Percentiles rank a stretch among this genome's conserved stretches.
These are phyloP conservation scores for Galaxias olidus DNA, from an alignment of 2,797 vertebrate genomes.

Conservation along the genomic window DNA sequence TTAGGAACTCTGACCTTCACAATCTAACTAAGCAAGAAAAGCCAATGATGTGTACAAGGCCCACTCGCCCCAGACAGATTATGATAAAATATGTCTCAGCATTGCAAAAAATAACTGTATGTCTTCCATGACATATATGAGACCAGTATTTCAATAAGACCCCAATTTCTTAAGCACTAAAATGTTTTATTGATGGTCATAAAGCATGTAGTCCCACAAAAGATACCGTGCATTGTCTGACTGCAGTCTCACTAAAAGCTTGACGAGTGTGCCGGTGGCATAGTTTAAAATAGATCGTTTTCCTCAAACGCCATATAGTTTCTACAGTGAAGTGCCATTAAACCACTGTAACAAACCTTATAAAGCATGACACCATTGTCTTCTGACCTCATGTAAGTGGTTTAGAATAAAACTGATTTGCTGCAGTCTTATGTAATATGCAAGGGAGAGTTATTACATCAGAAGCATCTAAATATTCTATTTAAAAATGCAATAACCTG, in stretches of 20 bases:
- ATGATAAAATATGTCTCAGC: conserved; percentile 91
- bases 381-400: conserved; percentile 19
- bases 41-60: conserved; percentile 95
- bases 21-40: conserved; percentile 94
- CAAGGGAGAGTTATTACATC: too few relatives aligned
- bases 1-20: conserved; percentile 96
- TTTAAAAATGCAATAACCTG: too few relatives aligned
- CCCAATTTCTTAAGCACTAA: conserved; percentile 93
- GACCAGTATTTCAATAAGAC: conserved; percentile 85
- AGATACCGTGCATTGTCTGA: conserved; percentile 2
- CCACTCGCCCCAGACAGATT: conserved; percentile 84
- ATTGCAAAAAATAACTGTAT: conserved; percentile 82
- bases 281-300: conserved; percentile 3
- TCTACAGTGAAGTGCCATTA: conserved; percentile 30
- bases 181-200: conserved; percentile 90
- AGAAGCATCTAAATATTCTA: too few relatives aligned
- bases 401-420: not conserved
- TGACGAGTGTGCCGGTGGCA: not conserved
- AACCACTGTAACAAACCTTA: conserved; percentile 43
- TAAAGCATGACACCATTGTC: conserved; percentile 32
- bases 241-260: conserved; percentile 1
- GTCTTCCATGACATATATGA: conserved; percentile 87
- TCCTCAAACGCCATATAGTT: not conserved
- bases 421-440: not conserved
- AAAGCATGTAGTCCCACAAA: conserved; percentile 72